Conservation (phyloP, 2,888 invertebrate species). For the Brachyptera risi region DNA sequence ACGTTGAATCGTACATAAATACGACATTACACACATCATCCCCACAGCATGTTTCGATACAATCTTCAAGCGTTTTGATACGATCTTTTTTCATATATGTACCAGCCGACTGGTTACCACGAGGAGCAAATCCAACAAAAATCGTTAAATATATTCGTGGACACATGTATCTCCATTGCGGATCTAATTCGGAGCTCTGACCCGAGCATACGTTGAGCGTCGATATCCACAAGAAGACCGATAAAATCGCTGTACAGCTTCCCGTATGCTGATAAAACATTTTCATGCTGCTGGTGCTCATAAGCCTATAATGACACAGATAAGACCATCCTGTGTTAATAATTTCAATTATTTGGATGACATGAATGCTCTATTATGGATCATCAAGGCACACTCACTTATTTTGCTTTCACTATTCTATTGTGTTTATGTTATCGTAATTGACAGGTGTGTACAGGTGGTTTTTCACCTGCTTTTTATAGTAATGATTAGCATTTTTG, state of each 20-base stretch:
- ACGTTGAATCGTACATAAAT: constrained; percentile 68
- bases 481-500: not conserved
- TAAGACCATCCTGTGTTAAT: no score
- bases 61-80: constrained; percentile 49
- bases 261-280: constrained; percentile 13
- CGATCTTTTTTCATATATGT: constrained; percentile 34
- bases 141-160: constrained; percentile 29
- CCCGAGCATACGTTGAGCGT: not conserved
- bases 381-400: no score
- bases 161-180: constrained; percentile 27
- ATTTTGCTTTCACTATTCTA: no score
- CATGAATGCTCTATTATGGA: no score
- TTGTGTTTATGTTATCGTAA: no score
- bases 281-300: no score
- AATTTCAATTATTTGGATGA: no score
- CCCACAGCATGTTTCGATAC: constrained; percentile 64
- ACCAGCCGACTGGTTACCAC: constrained; percentile 38
- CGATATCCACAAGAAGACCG: constrained; percentile 1
- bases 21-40: constrained; percentile 71
- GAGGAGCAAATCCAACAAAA: constrained; percentile 32
- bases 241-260: constrained; percentile 2
- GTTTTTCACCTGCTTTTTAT: not conserved
- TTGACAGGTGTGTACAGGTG: no score
- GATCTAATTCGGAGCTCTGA: constrained; percentile 20
- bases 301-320: no score